Base-by-base conservation (phyloP, 2,113 vertebrate species). In the Gopherus evgoodei region DNA sequence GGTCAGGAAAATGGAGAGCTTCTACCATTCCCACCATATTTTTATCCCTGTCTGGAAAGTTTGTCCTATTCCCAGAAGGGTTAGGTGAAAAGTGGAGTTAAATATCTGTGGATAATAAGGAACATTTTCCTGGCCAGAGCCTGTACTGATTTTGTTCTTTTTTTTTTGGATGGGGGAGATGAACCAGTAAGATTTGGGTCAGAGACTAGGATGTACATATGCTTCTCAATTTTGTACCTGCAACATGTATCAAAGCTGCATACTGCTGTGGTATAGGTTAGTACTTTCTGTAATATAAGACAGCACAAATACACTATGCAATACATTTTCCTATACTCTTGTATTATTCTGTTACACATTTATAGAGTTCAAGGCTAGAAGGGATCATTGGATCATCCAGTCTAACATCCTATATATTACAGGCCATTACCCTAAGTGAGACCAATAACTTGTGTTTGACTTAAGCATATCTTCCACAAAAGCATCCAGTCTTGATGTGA, bases 1-100 rank as follows among this genome's bases (percentile, higher is more conserved):
- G 86, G 0, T 31, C 4, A 11, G 9, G 21, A 27, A 89, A 89
- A 93, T 0, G 0, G 19, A 25, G 13, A 78, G 6, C 38, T 5
- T 0, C 53, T 9, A 7, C 24, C 1, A 0, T 38, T 44, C 11
- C 24, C 79, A 54, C 75, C 21, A 5, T n/a, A 17, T 62, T 91
- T 50, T 17, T 69, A 27, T 11, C 22, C 90, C 83, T 65, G 65
- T 25, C 81, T 62, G 22, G 52, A 1, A 1, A 7, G 17, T 88
- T 86, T 96, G 22, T 81, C 86, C 62, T 90, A 22, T 38, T 90
- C 5, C 21, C 80, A 22, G 35, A 50, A 85, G 84, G 6, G 8
- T 93, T 29, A 57, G 86, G 35, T 57, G n/a, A 83, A 27, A 44
- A 44, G 54, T 11, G 3, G 38, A 57, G 54, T 44, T 83, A 57